phyloP scores from a whole-genome alignment of 2,888 invertebrate species.

The Athalia circularis region DNA sequence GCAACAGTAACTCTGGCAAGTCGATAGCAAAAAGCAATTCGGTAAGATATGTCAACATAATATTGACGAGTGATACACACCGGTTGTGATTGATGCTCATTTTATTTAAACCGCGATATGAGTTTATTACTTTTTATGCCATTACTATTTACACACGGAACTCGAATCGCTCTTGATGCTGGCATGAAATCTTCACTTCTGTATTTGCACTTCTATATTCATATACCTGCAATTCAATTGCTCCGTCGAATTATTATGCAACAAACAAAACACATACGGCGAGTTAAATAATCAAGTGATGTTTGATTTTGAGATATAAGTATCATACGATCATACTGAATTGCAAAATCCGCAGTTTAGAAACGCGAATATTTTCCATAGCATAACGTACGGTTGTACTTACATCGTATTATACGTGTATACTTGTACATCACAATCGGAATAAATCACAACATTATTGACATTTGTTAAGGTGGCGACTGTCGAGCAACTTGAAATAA shows the following conservation, averaged over 20 bases:
- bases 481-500: constrained; percentile 1
- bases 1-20: not conserved
- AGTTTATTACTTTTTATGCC: not conserved
- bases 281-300: too few relatives aligned
- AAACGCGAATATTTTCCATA: not conserved
- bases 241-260: too few relatives aligned
- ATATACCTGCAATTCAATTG: too few relatives aligned
- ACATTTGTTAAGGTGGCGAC: not conserved
- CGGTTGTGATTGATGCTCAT: not conserved
- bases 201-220: too few relatives aligned
- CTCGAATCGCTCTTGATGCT: too few relatives aligned
- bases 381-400: not conserved
- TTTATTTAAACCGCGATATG: not conserved
- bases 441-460: constrained; percentile 19
- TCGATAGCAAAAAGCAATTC: constrained; percentile 1
- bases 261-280: too few relatives aligned
- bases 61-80: not conserved
- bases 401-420: not conserved
- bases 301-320: too few relatives aligned
- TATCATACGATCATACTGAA: too few relatives aligned
- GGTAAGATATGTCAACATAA: constrained; percentile 9
- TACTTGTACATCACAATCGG: not conserved
- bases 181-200: too few relatives aligned
- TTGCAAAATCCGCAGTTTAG: too few relatives aligned
- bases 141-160: too few relatives aligned